Evolutionary conservation across 2,113 vertebrate species (phyloP).

Genomic region (Drymodes brunneopygia): DNA sequence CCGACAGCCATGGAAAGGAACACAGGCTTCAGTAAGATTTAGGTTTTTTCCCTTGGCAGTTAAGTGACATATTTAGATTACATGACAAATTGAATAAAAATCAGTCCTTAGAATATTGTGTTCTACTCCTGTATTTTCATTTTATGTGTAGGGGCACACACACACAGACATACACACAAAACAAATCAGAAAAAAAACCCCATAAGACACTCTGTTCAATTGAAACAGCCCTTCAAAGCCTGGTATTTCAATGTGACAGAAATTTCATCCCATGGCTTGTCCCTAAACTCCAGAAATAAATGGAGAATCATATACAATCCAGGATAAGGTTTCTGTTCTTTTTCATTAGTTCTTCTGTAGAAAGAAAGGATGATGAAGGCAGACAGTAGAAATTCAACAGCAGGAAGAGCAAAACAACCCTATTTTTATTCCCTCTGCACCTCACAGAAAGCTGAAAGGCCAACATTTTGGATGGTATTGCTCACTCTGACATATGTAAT

Average conservation of each 20-base stretch:
- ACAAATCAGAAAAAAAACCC: not conserved
- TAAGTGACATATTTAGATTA: constrained; percentile 25
- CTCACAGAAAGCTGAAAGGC: not conserved
- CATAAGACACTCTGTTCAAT: not conserved
- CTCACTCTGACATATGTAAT: not conserved
- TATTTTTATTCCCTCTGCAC: not conserved
- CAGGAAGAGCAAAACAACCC: not conserved
- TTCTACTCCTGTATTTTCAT: not conserved
- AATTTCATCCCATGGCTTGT: not conserved
- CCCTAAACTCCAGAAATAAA: constrained; percentile 20
- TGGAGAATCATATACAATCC: not conserved
- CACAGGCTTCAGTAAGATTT: not conserved
- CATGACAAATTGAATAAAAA: constrained; percentile 31
- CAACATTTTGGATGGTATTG: not conserved
- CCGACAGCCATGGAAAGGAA: not conserved
- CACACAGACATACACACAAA: not conserved
- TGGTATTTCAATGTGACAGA: not conserved
- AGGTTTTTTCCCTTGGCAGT: not conserved
- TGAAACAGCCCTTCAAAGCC: not conserved
- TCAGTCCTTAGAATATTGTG: not conserved
- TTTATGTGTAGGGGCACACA: not conserved
- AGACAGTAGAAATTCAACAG: not conserved
- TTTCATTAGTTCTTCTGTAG: not conserved
- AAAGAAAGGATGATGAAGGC: not conserved
- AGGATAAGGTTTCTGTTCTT: not conserved